Percentiles rank a stretch among this genome's conserved stretches.
Conservation (phyloP, 2,888 invertebrate genomes). For the Ypsolopha sequella region DNA sequence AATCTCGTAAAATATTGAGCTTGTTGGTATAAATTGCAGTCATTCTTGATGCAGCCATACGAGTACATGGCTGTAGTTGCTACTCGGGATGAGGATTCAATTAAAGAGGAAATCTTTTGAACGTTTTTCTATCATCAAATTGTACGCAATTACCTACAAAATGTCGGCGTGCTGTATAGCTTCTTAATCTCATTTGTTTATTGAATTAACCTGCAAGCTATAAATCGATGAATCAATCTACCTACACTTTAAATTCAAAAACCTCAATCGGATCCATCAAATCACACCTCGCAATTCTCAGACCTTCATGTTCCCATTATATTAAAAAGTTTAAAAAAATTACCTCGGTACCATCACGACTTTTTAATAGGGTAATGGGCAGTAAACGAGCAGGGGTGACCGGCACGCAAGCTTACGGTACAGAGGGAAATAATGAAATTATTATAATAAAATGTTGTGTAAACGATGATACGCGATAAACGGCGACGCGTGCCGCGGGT, state of each 20-base stretch:
- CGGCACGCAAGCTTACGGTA: slow-evolving; percentile 41
- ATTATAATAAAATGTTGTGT: slow-evolving; percentile 62
- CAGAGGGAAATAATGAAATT: slow-evolving; percentile 54
- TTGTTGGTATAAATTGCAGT: too few species aligned
- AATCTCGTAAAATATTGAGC: too few species aligned
- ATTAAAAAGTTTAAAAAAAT: slow-evolving; percentile 51
- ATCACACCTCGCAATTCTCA: too few species aligned
- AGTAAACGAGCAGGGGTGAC: slow-evolving; percentile 22
- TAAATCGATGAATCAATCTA: background rate
- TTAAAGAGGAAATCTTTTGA: too few species aligned
- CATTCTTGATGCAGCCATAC: too few species aligned
- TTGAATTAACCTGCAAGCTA: background rate
- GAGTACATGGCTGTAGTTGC: too few species aligned
- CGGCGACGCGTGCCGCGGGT: slow-evolving; percentile 5
- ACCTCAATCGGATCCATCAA: too few species aligned
- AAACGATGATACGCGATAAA: slow-evolving; percentile 54
- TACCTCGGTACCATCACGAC: slow-evolving; percentile 33
- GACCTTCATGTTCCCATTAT: slow-evolving; percentile 24
- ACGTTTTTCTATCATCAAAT: too few species aligned
- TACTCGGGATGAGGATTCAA: too few species aligned
- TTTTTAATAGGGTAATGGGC: slow-evolving; percentile 60
- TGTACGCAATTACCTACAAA: too few species aligned
- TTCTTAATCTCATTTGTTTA: background rate
- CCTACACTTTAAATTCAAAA: background rate
- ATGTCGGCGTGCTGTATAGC: background rate